These are phyloP conservation scores for Solea senegalensis DNA, from an alignment of 2,113 vertebrate genomes.

Conservation along the genomic window DNA sequence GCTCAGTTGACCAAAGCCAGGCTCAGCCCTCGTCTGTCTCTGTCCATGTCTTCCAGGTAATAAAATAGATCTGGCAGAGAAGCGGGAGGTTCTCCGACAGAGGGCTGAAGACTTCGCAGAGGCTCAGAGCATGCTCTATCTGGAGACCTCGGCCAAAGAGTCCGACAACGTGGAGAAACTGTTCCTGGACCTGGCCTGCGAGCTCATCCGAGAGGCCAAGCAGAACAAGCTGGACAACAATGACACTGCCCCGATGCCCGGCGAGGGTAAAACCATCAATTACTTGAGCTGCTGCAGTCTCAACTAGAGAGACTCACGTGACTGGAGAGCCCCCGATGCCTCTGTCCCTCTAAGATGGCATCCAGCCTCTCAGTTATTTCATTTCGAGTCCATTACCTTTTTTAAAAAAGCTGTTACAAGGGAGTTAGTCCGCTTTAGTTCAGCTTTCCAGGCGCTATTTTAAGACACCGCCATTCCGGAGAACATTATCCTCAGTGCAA, in stretches of 20 bases:
- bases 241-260: constrained; percentile 92
- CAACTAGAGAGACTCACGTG: constrained; percentile 79
- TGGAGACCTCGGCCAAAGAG: constrained; percentile 98
- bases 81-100: constrained; percentile 93
- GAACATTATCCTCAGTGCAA: constrained; percentile 43
- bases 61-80: constrained; percentile 97
- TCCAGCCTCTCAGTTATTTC: constrained; percentile 54
- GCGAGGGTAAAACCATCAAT: constrained; percentile 97
- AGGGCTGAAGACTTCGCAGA: constrained; percentile 95
- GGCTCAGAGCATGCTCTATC: constrained; percentile 95
- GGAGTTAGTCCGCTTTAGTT: constrained; percentile 60
- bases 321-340: constrained; percentile 58
- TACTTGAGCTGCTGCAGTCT: constrained; percentile 99
- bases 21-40: background rate
- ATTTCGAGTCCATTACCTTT: constrained; percentile 68
- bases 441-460: constrained; percentile 59
- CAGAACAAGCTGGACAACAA: constrained; percentile 97
- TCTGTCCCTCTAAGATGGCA: constrained; percentile 62
- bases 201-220: constrained; percentile 94
- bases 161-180: constrained; percentile 99
- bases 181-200: constrained; percentile 96
- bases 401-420: constrained; percentile 48
- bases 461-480: constrained; percentile 58
- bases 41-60: constrained; percentile 84
- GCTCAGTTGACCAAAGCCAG: too few species aligned